phyloP scores from a whole-genome alignment of 2,797 vertebrate species.

The Natrix natrix region DNA sequence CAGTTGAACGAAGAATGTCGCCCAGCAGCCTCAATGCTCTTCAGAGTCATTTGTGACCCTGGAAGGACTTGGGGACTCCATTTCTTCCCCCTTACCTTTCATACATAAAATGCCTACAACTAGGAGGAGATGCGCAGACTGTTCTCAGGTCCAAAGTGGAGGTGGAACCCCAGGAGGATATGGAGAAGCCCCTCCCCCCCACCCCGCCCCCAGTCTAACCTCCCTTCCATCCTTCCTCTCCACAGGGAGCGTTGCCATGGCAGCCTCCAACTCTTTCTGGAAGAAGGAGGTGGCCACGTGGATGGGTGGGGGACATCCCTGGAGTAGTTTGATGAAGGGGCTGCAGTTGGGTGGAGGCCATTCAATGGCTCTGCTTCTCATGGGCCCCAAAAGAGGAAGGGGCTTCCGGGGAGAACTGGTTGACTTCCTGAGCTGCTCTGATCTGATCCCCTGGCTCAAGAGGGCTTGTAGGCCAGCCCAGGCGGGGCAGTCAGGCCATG shows the following conservation, averaged over 20 bases:
- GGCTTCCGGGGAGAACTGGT: not conserved
- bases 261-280: not conserved
- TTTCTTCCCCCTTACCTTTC: too few relatives aligned
- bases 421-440: not conserved
- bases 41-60: not conserved
- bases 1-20: accelerated
- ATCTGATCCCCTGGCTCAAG: not conserved
- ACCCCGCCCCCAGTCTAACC: too few relatives aligned
- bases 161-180: not conserved
- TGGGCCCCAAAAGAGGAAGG: not conserved
- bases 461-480: too few relatives aligned
- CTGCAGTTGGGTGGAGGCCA: too few relatives aligned
- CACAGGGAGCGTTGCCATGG: accelerated
- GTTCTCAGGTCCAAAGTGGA: not conserved
- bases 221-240: not conserved
- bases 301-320: not conserved
- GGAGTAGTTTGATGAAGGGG: too few relatives aligned
- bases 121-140: not conserved
- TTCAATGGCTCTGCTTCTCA: too few relatives aligned
- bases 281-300: too few relatives aligned
- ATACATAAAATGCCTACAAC: not conserved
- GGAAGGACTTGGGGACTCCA: not conserved
- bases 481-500: too few relatives aligned
- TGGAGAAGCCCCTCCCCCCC: not conserved
- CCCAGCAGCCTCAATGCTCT: not conserved